These are phyloP conservation scores for Dryocosmus kuriphilus DNA, from an alignment of 2,888 invertebrate genomes.

Conservation along the genomic window DNA sequence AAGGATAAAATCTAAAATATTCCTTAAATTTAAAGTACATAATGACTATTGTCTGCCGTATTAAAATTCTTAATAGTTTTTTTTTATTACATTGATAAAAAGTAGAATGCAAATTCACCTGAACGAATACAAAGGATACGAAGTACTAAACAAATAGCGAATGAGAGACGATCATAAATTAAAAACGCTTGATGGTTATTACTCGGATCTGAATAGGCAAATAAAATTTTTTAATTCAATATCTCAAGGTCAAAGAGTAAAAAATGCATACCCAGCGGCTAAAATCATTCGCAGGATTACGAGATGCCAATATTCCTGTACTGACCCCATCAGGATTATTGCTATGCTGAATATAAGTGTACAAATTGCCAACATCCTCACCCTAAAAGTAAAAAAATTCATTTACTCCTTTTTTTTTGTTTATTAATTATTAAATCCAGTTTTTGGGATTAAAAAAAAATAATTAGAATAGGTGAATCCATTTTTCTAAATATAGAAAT, in stretches of 20 bases:
- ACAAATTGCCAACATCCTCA: conserved; percentile 86
- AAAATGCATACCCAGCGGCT: conserved; percentile 85
- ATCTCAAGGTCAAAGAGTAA: conserved; percentile 36
- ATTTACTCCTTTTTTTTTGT: background rate
- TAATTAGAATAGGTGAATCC: too few relatives aligned
- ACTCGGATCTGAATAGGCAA: background rate
- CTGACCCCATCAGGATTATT: conserved; percentile 90
- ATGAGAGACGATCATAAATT: background rate
- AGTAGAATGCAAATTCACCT: too few relatives aligned
- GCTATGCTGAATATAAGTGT: conserved; percentile 90
- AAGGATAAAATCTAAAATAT: too few relatives aligned
- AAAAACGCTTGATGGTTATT: background rate
- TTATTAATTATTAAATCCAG: background rate
- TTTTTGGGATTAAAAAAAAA: too few relatives aligned
- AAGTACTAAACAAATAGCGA: conserved; percentile 1
- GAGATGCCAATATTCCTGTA: conserved; percentile 93
- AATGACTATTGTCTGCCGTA: too few relatives aligned
- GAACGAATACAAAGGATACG: too few relatives aligned
- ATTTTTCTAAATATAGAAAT: too few relatives aligned
- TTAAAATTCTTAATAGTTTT: too few relatives aligned
- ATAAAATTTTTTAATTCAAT: background rate
- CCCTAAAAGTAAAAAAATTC: conserved; percentile 78
- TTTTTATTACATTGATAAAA: too few relatives aligned
- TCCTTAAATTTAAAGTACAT: too few relatives aligned
- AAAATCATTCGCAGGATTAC: conserved; percentile 90